Base-by-base conservation (phyloP, 1,140 invertebrate genomes). In the Olivierus martensii region DNA sequence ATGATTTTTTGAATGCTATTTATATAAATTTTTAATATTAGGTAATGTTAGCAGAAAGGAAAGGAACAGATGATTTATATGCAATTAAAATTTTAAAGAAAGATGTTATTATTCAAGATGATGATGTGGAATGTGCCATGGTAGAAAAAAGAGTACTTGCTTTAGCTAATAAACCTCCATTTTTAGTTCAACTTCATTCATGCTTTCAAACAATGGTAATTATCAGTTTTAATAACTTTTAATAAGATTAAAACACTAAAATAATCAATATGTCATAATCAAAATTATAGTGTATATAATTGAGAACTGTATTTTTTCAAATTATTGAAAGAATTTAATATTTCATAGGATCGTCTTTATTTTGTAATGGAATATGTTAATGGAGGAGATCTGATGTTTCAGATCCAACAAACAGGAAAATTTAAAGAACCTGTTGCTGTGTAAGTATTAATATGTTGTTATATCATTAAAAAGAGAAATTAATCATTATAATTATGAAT, bases 351-450 rank as follows among this genome's bases (percentile, higher is more conserved):
- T 70, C 87, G 94, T 3, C 74, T 99, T 18, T 98, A 96, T 72
- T 98, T 98, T 73, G 94, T 99, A 3, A 98, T 99, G 95, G 95
- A 99, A 67, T 99, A 96, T 70, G 92, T 98, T 12, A 98, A 97
- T 69, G 95, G 95, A 14, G 95, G 95, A 34, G 95, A 99, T 75
- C 77, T 99, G 21, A 98, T 99, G 94, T 97, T 94, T 69, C 89
- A 97, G 76, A 98, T 99, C 64, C 95, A 99, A 69, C 92, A 98
- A 69, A 96, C 92, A 73, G 93, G 94, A 56, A 98, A 96, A 73
- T 99, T 99, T 71, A 99, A 99, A 70, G 95, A 99, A 68, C 94
- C 95, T 15, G 92, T 99, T 48, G 94, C 94, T 63, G 92, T 95
- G 91, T 97, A 79, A 81, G 88, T 80, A 57, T 55, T 12, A 37